Evolutionary conservation across 92 coral and sea anemone species (phyloP), one percentile per base, ranked within the genome.

Genomic region (Umimayanthus kanabou): DNA sequence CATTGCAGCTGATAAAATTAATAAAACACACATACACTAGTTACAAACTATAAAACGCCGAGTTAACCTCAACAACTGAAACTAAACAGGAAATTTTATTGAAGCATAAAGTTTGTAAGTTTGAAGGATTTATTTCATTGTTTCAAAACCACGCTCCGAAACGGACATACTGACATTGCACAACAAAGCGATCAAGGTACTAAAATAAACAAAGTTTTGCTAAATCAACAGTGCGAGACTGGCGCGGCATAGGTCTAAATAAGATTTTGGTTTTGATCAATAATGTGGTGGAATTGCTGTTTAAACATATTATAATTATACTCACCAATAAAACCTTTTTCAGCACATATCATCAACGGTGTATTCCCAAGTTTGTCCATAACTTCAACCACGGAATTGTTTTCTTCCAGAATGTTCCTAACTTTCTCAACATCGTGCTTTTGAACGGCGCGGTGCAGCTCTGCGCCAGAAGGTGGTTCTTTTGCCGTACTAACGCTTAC

Each of bases 401-500:
- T 94, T 77, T 95, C 98, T 50, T 89, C 85, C 25, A 97, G 86
- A 87, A 97, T 92, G 72, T 80, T 82, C 30, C 95, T 94, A 29
- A 96, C 98, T 81, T 94, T 93, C 9, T 88, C 98, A 76, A 97
- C 82, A 50, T 95, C 96, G 50, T 94, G 90, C 29, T 92, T 96
- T 14, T 85, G 89, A 6, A 97, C 99, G 7, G 99, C 99, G 71
- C 90, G 94, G 67, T 95, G 96, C 10, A 97, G 92, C 81, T 97
- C 99, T 9, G 96, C 99, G 15, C 99, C 98, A 5, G 99, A 95
- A n/a, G 96, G 96, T 3, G 99, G 99, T 28, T 97, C 98, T 64
- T 90, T 93, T 33, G 98, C 94, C 14, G 99, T 97, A 33, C 79
- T 89, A 5, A 97, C 94, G 70, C 91, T 88, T 9, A 85, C 84